Percentiles rank a stretch among this genome's conserved stretches.
Conservation (phyloP, 37 sponge, comb jelly and placozoan species). For the Ianthella basta region DNA sequence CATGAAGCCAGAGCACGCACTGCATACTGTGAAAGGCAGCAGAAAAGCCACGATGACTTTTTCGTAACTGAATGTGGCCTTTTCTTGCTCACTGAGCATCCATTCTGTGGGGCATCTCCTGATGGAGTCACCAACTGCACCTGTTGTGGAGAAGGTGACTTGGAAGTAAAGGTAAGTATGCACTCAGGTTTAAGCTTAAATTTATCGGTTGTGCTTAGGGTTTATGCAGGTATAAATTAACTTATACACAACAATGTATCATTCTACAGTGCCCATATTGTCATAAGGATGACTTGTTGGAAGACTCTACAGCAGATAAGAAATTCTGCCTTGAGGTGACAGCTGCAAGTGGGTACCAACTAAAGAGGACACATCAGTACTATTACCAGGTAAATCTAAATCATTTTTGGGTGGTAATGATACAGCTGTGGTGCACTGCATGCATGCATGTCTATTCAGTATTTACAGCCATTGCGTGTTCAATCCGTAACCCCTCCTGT, state of each 20-base stretch:
- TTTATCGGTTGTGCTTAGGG: no score
- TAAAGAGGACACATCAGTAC: no score
- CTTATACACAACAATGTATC: not conserved
- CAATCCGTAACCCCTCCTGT: no score
- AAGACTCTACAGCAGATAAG: constrained; percentile 7
- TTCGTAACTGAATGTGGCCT: constrained; percentile 28
- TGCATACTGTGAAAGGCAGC: not conserved
- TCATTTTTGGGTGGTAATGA: no score
- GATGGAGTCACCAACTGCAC: constrained; percentile 51
- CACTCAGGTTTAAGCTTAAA: no score
- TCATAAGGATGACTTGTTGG: constrained; percentile 28
- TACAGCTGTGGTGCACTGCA: no score
- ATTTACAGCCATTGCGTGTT: not conserved
- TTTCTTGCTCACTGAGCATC: constrained; percentile 34
- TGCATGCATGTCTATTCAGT: not conserved
- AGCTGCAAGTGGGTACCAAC: constrained; percentile 1
- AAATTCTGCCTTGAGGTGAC: constrained; percentile 54
- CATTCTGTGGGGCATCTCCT: constrained; percentile 60
- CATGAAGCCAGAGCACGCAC: constrained; percentile 44
- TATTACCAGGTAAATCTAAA: no score
- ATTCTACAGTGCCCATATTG: constrained; percentile 52
- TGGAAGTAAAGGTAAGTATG: constrained; percentile 48
- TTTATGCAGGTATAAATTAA: no score
- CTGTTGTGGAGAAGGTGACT: constrained; percentile 62
- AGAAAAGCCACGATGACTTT: not conserved